Evolutionary conservation across 2,113 vertebrate species (phyloP), one percentile per base, ranked within the genome.

Genomic region (Eupsittula cactorum): DNA sequence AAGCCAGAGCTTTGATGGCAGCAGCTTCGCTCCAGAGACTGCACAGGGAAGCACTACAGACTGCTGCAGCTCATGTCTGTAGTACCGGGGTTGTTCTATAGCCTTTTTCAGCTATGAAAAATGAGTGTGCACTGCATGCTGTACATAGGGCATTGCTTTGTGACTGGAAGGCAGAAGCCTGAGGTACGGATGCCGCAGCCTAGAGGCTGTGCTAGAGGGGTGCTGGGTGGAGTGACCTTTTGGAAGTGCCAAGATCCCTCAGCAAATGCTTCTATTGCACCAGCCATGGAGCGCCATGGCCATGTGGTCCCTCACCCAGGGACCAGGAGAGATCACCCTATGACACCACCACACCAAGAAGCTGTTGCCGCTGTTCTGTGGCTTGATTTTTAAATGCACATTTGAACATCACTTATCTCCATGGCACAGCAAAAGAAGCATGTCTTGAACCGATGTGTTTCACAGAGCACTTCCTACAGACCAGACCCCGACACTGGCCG

Each of bases 1-100:
- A 28, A 39, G 50, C 16, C 42, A 21, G 71, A 33, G 69, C 42
- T n/a, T 7, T 37, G 39, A 6, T 17, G n/a, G 49, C 53, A 64
- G 42, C 76, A 62, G 41, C 63, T 41, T 23, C 7, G 39, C 62
- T 70, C 55, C 44, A 35, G 31, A 33, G 78, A 5, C 55, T 8
- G 27, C 4, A 1, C 35, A 33, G 41, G 64, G 46, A 63, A 46
- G 28, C 3, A 4, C 47, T 33, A 9, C 28, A 55, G 46, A 25
- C 31, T 1, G 3, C 41, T 50, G 4, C 50, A 35, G 41, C 76
- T 49, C 15, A 4, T 3, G 1, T 7, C 60, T 8, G 0, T 3
- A 39, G 37, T 16, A 20, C 39, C 49, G 3, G 42, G 28, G 9
- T 7, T 5, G 16, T 11, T 21, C 4, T 1, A 4, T 1, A 7